Evolutionary conservation across 2,888 invertebrate genomes (phyloP), one percentile per base, ranked within the genome.

Genomic region (Abrostola triplasia): DNA sequence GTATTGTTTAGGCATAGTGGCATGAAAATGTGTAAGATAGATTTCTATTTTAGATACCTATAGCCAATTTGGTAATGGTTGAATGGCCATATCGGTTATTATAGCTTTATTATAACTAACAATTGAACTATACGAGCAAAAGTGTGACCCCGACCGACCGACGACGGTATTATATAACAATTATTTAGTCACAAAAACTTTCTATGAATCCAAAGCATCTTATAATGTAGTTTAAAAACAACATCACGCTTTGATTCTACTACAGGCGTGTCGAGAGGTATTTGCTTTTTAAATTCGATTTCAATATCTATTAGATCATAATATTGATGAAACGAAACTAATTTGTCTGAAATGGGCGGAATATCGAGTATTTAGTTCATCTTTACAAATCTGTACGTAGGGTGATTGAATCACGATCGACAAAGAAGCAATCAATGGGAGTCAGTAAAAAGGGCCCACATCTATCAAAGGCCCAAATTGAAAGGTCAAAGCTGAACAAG

Each of bases 91-190:
- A 83, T 82, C 81, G 81, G 84, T 78, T 79, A 80, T 84, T 82
- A 84, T 80, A 82, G 13, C 44, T 12, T 44, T 13, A 44, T 44
- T 44, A 24, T 47, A 24, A 47, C 8, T 47, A 84, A 84, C 77
- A 86, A 88, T 85, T 85, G 81, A 86, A 85, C 82, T 85, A 73
- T 73, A 74, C 58, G 64, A 77, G 81, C 84, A 85, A 87, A 86
- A 89, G 84, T 87, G 80, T 88, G 84, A 76, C 76, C 88, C 78
- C 84, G 66, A 76, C 70, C 73, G 66, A 11, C 44, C 44, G 24
- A 10, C 37, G 36, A 79, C 69, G 75, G 71, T 54, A 76, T 90
- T 89, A 84, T 81, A 77, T 84, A 83, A 91, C 73, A 74, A 80
- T 79, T 77, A 65, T 76, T 76, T 67, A 71, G 77, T 78, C 73